These are phyloP conservation scores for Ectropis grisescens DNA, from an alignment of 1,140 invertebrate genomes.

Conservation along the genomic window DNA sequence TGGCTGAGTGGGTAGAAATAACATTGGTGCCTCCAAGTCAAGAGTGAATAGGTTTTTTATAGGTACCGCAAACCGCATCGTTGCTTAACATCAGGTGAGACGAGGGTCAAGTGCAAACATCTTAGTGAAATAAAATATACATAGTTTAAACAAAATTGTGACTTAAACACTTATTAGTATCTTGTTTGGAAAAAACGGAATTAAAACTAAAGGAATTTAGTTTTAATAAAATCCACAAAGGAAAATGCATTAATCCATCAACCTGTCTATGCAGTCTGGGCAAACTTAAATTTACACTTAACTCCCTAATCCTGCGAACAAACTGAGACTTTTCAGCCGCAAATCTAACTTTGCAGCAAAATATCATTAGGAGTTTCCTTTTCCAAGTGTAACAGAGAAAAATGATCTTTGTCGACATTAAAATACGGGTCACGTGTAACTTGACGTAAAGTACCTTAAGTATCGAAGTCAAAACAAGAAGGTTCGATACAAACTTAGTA, in stretches of 20 bases:
- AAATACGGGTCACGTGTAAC: slow-evolving; percentile 2
- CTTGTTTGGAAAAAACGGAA: too few species aligned
- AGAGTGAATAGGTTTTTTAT: too few species aligned
- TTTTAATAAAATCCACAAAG: slow-evolving; percentile 11
- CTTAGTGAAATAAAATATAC: too few species aligned
- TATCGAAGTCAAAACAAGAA: slow-evolving; percentile 5
- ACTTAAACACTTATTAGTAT: too few species aligned
- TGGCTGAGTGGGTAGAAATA: too few species aligned
- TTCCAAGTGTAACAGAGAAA: slow-evolving; percentile 3
- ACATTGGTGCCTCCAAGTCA: too few species aligned
- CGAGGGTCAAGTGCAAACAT: too few species aligned
- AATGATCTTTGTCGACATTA: slow-evolving; percentile 2
- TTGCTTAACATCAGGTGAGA: too few species aligned
- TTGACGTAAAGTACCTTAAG: slow-evolving; percentile 1
- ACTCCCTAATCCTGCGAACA: not conserved
- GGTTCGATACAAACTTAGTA: not conserved
- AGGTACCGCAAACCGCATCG: too few species aligned
- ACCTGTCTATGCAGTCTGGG: slow-evolving; percentile 8
- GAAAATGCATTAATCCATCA: slow-evolving; percentile 13
- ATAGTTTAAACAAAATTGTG: too few species aligned
- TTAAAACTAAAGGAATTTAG: too few species aligned
- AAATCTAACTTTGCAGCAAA: slow-evolving; percentile 9
- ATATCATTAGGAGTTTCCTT: slow-evolving; percentile 11
- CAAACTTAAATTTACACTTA: slow-evolving; percentile 8
- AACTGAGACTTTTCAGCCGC: not conserved